Evolutionary conservation across 2,888 invertebrate species (phyloP).

Genomic region (Osmoderma eremita): DNA sequence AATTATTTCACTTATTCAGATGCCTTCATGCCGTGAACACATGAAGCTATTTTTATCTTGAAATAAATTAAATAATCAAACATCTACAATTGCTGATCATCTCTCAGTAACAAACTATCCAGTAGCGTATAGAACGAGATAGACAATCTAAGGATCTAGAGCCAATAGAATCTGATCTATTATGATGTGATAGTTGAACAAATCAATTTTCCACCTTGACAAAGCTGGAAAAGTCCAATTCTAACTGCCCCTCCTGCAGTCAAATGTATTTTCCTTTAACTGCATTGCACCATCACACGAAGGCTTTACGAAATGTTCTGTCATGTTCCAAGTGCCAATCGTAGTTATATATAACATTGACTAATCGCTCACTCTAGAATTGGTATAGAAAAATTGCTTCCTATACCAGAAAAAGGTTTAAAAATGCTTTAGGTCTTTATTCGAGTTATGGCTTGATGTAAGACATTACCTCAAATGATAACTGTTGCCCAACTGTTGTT

Average conservation of each 20-base stretch:
- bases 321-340: constrained; percentile 41
- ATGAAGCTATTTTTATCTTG: too few relatives aligned
- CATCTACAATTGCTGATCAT: too few relatives aligned
- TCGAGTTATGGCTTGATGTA: too few relatives aligned
- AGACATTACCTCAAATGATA: constrained; percentile 23
- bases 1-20: too few relatives aligned
- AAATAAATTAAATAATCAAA: too few relatives aligned
- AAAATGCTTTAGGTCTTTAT: too few relatives aligned
- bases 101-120: neutral
- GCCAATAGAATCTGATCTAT: neutral
- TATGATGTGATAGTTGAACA: constrained; percentile 34
- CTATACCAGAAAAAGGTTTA: too few relatives aligned
- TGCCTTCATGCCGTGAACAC: too few relatives aligned
- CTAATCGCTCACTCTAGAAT: constrained; percentile 41
- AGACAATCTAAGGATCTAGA: constrained; percentile 45
- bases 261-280: constrained; percentile 40
- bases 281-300: constrained; percentile 43
- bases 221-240: constrained; percentile 46
- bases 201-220: constrained; percentile 33
- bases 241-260: constrained; percentile 44
- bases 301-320: constrained; percentile 40
- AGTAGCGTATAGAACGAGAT: constrained; percentile 48
- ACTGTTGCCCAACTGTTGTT: constrained; percentile 18
- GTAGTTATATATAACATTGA: constrained; percentile 36
- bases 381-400: neutral